Percentiles rank a stretch among this genome's conserved stretches.
Conservation (phyloP, 2,113 vertebrate genomes). For the Zosterops japonicus region DNA sequence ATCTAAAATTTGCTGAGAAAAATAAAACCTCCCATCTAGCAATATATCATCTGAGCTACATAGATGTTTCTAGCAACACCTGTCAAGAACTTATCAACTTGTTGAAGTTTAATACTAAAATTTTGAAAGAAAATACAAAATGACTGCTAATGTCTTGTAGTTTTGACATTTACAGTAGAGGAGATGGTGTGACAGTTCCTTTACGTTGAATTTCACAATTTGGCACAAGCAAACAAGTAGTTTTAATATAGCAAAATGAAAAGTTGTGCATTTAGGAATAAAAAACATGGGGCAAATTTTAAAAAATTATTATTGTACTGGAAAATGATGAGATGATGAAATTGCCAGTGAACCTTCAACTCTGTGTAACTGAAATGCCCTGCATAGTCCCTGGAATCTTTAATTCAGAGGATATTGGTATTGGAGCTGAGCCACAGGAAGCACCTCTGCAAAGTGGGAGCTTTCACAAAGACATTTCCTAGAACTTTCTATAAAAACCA, state of each 20-base stretch:
- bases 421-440: not conserved
- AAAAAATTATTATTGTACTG: not conserved
- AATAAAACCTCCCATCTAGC: not conserved
- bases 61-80: not conserved
- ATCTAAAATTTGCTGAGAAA: not conserved
- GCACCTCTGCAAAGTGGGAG: not conserved
- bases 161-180: not conserved
- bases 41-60: not conserved
- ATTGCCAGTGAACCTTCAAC: not conserved
- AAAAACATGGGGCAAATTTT: not conserved
- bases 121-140: not conserved
- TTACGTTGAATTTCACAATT: not conserved
- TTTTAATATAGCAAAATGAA: not conserved
- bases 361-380: not conserved
- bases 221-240: not conserved
- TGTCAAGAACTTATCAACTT: not conserved
- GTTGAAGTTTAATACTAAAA: not conserved
- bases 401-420: not conserved
- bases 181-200: not conserved
- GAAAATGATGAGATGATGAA: not conserved
- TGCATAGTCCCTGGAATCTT: not conserved
- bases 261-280: not conserved
- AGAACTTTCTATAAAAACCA: not conserved
- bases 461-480: not conserved
- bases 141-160: not conserved